Base-by-base conservation (phyloP, 2,888 invertebrate species). In the Orthosia gothica region DNA sequence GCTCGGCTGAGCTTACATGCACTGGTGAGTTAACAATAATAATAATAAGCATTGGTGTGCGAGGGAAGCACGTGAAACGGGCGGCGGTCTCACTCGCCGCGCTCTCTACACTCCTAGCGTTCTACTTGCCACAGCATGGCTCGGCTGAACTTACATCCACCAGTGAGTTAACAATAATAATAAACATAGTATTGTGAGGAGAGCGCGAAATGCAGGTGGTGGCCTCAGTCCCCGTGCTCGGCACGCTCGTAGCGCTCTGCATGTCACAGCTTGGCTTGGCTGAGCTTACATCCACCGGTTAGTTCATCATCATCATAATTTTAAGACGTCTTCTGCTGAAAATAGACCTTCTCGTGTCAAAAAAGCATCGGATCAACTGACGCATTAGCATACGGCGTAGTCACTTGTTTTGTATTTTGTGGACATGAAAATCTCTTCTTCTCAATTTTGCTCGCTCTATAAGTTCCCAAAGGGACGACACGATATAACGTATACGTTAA, bases 81-180 rank as follows among this genome's bases (percentile, higher is more conserved):
- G 52, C 52, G 5, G 3, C 20, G 5, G 55, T 15, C 90, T 90
- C 93, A 94, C 94, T 95, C 89, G 94, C 93, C 92, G 94, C 93
- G 92, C 92, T 95, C 91, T 93, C 93, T 91, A 90, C 93, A 86
- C 91, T 95, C 78, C 79, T 92, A 88, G 91, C 92, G 91, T 88
- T 93, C 89, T 86, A 90, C 89, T 84, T 91, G 87, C 89, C 91
- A 74, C 89, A 90, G 83, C 86, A 4, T 15, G 20, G 23, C 55
- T 23, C 55, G 20, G 13, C 54, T 54, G 54, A 50, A 9, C 18
- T 50, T 20, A 20, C 12, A 54, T 54, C 54, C 20, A 54, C 15
- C 15, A 23, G 13, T 55, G 13, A 16, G 23, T 57, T 23, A 20
- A 55, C 5, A 3, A 26, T 9, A 12, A 54, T 23, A 54, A 23